Percentiles rank a stretch among this genome's conserved stretches.
Conservation (phyloP, 2,113 vertebrate genomes). For the Callipepla californica region DNA sequence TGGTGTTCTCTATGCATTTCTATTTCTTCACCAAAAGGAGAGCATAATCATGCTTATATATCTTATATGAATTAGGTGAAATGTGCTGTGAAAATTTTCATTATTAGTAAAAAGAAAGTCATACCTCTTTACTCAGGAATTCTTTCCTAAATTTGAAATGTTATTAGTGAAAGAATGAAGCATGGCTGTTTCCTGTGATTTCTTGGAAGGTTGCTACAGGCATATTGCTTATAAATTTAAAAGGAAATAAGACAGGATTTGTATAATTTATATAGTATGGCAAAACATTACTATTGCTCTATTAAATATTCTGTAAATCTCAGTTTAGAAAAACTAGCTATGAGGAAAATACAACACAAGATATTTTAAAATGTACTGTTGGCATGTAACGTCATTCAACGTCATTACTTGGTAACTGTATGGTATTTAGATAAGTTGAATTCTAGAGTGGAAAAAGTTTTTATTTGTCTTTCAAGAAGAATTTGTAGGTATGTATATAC, state of each 20-base stretch:
- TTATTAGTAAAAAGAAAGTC: background rate
- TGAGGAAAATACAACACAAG: background rate
- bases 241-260: background rate
- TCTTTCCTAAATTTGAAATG: background rate
- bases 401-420: slow-evolving; percentile 27
- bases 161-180: background rate
- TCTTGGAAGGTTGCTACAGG: background rate
- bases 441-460: background rate
- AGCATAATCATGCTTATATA: background rate
- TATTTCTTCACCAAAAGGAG: background rate
- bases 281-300: background rate
- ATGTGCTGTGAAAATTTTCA: background rate
- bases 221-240: background rate
- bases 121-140: background rate
- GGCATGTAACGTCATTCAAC: background rate
- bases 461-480: background rate
- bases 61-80: background rate
- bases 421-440: background rate
- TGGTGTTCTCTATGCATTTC: background rate
- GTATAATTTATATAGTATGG: background rate
- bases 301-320: slow-evolving; percentile 17
- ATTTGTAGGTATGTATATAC: background rate
- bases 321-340: slow-evolving; percentile 29
- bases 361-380: background rate
- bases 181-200: background rate